A percentile compares a stretch with the other conserved stretches of the same genome.
Conservation (phyloP, 2,113 vertebrate genomes). For the Gymnobelideus leadbeateri region DNA sequence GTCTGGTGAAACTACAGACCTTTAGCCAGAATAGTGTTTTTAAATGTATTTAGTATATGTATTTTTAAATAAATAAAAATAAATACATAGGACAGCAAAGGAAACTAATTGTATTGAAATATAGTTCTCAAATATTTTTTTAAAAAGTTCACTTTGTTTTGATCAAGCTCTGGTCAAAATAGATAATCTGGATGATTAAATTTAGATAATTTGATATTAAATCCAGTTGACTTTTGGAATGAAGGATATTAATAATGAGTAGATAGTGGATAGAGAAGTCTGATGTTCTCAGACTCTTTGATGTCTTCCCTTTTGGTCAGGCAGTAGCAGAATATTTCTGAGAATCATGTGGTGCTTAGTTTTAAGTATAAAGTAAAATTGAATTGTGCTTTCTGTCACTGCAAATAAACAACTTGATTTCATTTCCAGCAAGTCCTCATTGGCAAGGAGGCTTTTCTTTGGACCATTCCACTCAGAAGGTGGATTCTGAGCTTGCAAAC, state of each 20-base stretch:
- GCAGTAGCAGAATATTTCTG: background rate
- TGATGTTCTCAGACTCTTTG: background rate
- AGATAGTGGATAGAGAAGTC: background rate
- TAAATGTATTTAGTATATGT: background rate
- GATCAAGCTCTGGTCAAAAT: background rate
- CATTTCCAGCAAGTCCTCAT: slow-evolving; percentile 85
- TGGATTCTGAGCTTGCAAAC: slow-evolving; percentile 91
- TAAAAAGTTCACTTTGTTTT: background rate
- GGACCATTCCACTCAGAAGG: slow-evolving; percentile 88
- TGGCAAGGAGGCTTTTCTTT: slow-evolving; percentile 93
- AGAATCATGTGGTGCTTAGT: background rate
- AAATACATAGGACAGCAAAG: background rate
- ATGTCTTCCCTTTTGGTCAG: background rate
- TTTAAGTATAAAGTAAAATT: background rate
- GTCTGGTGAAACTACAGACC: background rate
- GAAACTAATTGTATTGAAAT: background rate
- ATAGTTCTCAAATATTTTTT: background rate
- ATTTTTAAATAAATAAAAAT: background rate
- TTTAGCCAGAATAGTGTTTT: background rate
- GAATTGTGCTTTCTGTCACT: slow-evolving; percentile 13
- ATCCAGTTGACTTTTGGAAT: background rate
- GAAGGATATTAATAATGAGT: background rate
- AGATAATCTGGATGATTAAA: background rate
- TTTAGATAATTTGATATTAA: background rate
- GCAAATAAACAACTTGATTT: slow-evolving; percentile 59